Evolutionary conservation across 2,888 invertebrate genomes (phyloP).

Genomic region (Platerodrilus igneus): DNA sequence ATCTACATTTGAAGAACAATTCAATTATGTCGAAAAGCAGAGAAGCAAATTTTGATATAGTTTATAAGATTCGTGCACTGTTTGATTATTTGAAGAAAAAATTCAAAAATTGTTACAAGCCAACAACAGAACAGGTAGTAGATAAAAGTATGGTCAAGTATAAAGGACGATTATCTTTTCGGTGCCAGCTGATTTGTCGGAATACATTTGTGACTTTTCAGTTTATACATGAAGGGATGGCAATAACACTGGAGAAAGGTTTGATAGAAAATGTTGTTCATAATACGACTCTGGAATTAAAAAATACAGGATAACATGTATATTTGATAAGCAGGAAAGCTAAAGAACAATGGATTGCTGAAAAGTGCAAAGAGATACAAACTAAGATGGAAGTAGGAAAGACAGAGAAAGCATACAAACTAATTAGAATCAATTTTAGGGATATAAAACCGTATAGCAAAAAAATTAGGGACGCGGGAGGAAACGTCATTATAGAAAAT

Average conservation of each 20-base stretch:
- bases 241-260: neutral
- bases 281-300: too few species aligned
- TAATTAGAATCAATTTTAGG: too few species aligned
- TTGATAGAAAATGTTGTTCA: too few species aligned
- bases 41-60: constrained; percentile 20
- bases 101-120: constrained; percentile 15
- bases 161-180: constrained; percentile 14
- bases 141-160: constrained; percentile 27
- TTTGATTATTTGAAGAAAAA: constrained; percentile 13
- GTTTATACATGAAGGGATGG: constrained; percentile 6
- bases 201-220: constrained; percentile 1
- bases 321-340: too few species aligned
- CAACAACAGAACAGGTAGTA: constrained; percentile 15
- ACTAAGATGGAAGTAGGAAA: too few species aligned
- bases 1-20: constrained; percentile 28
- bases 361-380: too few species aligned
- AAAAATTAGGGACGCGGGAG: too few species aligned
- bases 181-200: constrained; percentile 19
- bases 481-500: too few species aligned
- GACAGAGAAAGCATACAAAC: too few species aligned
- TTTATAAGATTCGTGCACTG: constrained; percentile 26
- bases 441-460: too few species aligned
- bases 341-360: too few species aligned
- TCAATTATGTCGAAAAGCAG: constrained; percentile 16
- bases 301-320: neutral